Base-by-base conservation (phyloP, 2,797 vertebrate species). In the Pseudochaenichthys georgianus region DNA sequence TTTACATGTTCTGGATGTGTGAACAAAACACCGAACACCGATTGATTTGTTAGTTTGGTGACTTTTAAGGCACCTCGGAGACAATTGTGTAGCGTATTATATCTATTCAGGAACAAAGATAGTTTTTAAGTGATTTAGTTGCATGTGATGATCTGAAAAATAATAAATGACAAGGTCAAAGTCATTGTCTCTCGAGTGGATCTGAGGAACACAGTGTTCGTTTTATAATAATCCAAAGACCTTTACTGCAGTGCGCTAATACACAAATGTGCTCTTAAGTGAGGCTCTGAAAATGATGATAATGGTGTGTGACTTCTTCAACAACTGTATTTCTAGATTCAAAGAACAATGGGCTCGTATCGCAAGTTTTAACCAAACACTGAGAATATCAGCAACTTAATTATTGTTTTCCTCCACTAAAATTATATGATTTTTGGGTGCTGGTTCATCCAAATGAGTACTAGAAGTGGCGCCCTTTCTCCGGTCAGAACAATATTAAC, bases 241-340 rank as follows among this genome's bases (percentile, higher is more conserved):
- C 2, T 10, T 41, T 23, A 51, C 46, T 21, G 77, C 54, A 54
- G 21, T 59, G 60, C 47, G 53, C 47, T 19, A 69, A 47, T 63
- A 51, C 7, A 57, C 28, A 46, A 16, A 34, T 21, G 5, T 62
- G 13, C 43, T 16, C 38, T 16, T 4, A 4, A 41, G 13, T 4
- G 13, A 0, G 1, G 10, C 55, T 60, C n/a, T 52, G 54, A 21
- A 9, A 17, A 13, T 7, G 19, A 19, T 19, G 19, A 31, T 55
- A 21, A 9, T 17, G 41, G 21, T 42, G 15, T 4, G n/a, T 34
- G 12, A 10, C 34, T 51, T 41, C 17, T 47, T 21, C n/a, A 68
- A 31, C 19, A 34, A 48, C n/a, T 3, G 9, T 17, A 28, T 28
- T 5, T 54, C 19, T 13, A 51, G 19, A n/a, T 23, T 17, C 8